Evolutionary conservation across 2,888 invertebrate genomes (phyloP), one percentile per base, ranked within the genome.

Genomic region (Microctonus aethiopoides): DNA sequence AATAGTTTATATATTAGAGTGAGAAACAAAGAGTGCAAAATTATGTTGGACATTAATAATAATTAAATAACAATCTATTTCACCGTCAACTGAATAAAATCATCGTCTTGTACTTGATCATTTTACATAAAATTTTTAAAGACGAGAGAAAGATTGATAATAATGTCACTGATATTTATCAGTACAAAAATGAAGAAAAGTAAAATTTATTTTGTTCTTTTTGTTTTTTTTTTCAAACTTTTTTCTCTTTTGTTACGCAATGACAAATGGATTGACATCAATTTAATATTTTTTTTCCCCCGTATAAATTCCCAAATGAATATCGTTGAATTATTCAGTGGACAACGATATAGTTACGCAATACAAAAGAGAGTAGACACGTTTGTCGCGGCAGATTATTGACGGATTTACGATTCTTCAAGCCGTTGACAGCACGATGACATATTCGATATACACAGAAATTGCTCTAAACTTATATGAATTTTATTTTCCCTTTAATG

Each of bases 251-350:
- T 46, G n/a, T n/a, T 11, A 5, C 1, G 22, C 10, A 52, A 22
- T 52, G 52, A 52, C 10, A 24, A 52, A 52, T 22, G 52, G 22
- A 52, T 22, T 52, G 22, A 52, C 22, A n/a, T 29, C 29, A 7
- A 5, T 5, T 13, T 13, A 4, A 3, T 41, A n/a, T 41, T 41
- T 41, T 10, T 41, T 41, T 41, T 29, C 5, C n/a, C 16, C 29
- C 32, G 26, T 56, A 32, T 36, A 62, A 26, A 41, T 46, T 46
- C 26, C 41, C 11, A 13, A 46, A 62, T 24, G 10, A 62, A 46
- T 46, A 11, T 41, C 46, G 22, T 62, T 62, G 62, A 62, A 62
- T 62, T 29, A 62, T 62, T 41, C 46, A 62, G 29, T 46, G 29
- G n/a, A 16, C 41, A 39, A n/a, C 24, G 26, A 32, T 5, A 13